These are phyloP conservation scores for Euschistus heros DNA, from an alignment of 1,140 invertebrate genomes.

Conservation along the genomic window DNA sequence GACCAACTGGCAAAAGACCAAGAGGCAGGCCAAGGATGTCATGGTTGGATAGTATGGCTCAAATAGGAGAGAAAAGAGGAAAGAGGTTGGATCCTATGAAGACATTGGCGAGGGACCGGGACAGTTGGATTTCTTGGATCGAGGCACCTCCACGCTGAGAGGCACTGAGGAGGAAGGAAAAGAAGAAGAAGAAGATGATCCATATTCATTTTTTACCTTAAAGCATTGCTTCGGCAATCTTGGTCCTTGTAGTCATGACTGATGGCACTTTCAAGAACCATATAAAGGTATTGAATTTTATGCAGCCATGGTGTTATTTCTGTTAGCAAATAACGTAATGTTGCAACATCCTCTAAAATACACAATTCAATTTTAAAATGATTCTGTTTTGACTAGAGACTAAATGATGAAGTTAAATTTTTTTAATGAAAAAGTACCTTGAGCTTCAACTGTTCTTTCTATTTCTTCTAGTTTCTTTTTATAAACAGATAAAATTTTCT, in stretches of 20 bases:
- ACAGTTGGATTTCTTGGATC: too few relatives aligned
- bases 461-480: not conserved
- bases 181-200: too few relatives aligned
- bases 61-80: too few relatives aligned
- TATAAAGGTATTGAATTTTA: not conserved
- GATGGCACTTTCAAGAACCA: not conserved
- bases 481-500: constrained; percentile 1
- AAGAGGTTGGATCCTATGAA: too few relatives aligned
- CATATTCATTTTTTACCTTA: not conserved
- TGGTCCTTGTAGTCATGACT: not conserved
- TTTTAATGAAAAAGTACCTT: not conserved
- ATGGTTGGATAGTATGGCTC: too few relatives aligned
- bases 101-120: too few relatives aligned
- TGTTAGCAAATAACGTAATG: not conserved
- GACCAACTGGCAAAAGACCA: too few relatives aligned
- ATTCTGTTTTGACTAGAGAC: too few relatives aligned
- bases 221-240: not conserved
- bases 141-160: too few relatives aligned
- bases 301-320: constrained; percentile 7
- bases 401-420: too few relatives aligned
- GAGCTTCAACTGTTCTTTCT: not conserved
- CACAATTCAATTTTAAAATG: not conserved
- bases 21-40: too few relatives aligned
- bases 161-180: too few relatives aligned
- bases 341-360: constrained; percentile 8